Conservation (phyloP, 2,888 invertebrate species). For the Pegoplata infirma region DNA sequence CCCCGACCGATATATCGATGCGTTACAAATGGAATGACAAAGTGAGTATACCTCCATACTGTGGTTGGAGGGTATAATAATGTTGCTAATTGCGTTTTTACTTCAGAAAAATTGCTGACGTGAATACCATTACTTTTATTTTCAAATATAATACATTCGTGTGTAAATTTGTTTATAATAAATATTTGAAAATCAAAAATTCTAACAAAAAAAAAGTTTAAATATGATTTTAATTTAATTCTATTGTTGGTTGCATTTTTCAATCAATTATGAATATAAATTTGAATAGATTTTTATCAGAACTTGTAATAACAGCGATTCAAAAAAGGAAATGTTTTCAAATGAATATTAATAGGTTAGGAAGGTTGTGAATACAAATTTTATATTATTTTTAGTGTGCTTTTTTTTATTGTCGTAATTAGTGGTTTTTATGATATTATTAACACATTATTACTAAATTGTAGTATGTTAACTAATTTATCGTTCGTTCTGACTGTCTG, state of each 20-base stretch:
- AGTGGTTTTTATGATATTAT: not conserved
- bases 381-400: not conserved
- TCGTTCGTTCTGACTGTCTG: no score
- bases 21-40: no score
- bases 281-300: not conserved
- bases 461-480: no score
- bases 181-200: conserved; percentile 5
- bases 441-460: not conserved
- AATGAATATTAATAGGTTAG: conserved; percentile 6
- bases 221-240: not conserved
- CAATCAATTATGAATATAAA: conserved; percentile 11
- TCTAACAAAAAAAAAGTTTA: not conserved
- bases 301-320: not conserved
- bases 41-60: no score
- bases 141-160: not conserved
- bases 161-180: conserved; percentile 14
- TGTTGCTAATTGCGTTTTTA: no score
- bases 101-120: no score
- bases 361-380: conserved; percentile 8
- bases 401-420: not conserved
- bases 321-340: conserved; percentile 20
- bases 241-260: conserved; percentile 1
- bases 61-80: no score
- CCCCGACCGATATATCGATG: no score
- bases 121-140: not conserved